phyloP scores from a whole-genome alignment of 2,113 vertebrate genomes.

The Chionis minor region DNA sequence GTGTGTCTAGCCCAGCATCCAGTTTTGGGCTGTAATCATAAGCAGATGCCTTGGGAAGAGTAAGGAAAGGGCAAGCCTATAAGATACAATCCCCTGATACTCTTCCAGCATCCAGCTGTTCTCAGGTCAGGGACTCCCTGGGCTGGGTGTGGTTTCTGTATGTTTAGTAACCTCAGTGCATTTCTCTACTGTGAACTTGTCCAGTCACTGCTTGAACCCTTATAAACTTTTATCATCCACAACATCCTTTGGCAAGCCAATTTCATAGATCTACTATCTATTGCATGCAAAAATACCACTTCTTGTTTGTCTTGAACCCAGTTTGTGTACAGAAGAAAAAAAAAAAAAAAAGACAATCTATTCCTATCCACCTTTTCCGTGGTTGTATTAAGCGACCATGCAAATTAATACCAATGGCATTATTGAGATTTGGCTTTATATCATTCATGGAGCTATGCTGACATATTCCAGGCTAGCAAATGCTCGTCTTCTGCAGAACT shows the following conservation, averaged over 20 bases:
- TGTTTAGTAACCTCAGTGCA: neutral
- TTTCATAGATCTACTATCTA: neutral
- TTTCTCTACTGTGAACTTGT: neutral
- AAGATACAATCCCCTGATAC: neutral
- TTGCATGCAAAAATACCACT: neutral
- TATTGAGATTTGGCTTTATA: neutral
- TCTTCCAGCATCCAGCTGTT: neutral
- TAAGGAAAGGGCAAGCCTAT: neutral
- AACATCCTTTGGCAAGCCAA: neutral
- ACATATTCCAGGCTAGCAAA: neutral
- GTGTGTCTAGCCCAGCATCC: neutral
- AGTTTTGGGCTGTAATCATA: neutral
- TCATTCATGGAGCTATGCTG: neutral
- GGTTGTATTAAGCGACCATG: neutral
- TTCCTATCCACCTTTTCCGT: neutral
- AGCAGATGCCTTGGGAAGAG: neutral
- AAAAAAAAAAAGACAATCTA: neutral
- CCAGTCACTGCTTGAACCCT: neutral
- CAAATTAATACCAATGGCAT: neutral
- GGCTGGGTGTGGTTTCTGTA: neutral
- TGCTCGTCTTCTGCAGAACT: neutral
- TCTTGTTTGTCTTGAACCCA: neutral
- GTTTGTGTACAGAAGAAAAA: neutral
- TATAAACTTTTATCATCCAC: neutral
- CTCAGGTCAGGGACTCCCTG: neutral